Conservation (phyloP, 2,888 invertebrate species). For the Anaspis maculata region DNA sequence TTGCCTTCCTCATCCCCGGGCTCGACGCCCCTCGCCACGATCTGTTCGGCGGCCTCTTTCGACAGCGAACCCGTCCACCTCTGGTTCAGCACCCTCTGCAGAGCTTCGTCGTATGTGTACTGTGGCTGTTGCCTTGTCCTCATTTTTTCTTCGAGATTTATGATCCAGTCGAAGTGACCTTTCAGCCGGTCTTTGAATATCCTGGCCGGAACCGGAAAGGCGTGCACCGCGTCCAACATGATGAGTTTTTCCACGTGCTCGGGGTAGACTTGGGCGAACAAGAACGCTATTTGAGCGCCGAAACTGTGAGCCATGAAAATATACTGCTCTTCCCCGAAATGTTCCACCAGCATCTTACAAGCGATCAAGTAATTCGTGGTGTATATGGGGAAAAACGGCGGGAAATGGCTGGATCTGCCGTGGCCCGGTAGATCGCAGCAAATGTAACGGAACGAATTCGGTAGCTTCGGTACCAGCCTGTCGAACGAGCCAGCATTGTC, state of each 20-base stretch:
- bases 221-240: conserved; percentile 39
- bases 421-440: conserved; percentile 53
- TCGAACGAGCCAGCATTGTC: conserved; percentile 56
- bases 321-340: conserved; percentile 31
- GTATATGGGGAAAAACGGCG: conserved; percentile 34
- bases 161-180: conserved; percentile 36
- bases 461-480: conserved; percentile 46
- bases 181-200: conserved; percentile 29
- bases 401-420: conserved; percentile 50
- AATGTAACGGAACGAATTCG: conserved; percentile 41
- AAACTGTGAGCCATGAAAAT: conserved; percentile 39
- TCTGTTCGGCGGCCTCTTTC: conserved; percentile 42
- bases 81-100: conserved; percentile 42
- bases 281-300: conserved; percentile 44
- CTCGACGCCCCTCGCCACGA: conserved; percentile 44
- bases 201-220: conserved; percentile 21
- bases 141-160: conserved; percentile 28
- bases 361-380: conserved; percentile 40
- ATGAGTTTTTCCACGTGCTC: conserved; percentile 40
- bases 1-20: conserved; percentile 39
- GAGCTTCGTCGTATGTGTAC: conserved; percentile 44
- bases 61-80: conserved; percentile 37
- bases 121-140: conserved; percentile 23
- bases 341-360: conserved; percentile 26
- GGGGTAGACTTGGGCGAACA: conserved; percentile 40